phyloP scores from a whole-genome alignment of 2,797 vertebrate genomes.

The Neoniphon sammara region DNA sequence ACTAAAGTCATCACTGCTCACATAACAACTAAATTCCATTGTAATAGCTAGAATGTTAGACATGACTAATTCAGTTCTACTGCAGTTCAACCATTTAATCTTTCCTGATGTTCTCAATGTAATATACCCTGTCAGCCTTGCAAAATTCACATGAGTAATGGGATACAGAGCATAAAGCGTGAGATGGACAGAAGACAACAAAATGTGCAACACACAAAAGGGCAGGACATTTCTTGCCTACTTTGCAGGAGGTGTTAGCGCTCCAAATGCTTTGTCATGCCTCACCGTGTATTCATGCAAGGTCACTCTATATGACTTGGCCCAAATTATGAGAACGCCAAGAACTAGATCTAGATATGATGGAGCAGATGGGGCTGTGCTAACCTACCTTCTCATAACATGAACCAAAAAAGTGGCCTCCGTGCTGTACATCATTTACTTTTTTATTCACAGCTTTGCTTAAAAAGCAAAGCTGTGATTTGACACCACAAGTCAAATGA shows the following conservation, averaged over 20 bases:
- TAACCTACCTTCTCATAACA: neutral
- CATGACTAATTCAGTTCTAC: no score
- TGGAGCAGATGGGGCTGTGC: neutral
- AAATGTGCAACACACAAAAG: constrained; percentile 11
- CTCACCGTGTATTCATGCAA: constrained; percentile 31
- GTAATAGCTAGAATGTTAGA: neutral
- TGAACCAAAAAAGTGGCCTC: neutral
- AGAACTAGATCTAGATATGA: neutral
- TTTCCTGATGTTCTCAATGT: neutral
- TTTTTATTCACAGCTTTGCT: no score
- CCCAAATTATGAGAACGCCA: constrained; percentile 23
- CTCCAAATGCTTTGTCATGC: constrained; percentile 39
- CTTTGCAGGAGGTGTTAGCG: constrained; percentile 14
- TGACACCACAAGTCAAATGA: neutral
- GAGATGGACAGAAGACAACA: constrained; percentile 1
- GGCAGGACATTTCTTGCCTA: neutral
- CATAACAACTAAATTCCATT: no score
- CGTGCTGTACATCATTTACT: no score
- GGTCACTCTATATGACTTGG: constrained; percentile 43
- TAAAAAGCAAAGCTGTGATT: no score
- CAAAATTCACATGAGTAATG: neutral
- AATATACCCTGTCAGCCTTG: neutral
- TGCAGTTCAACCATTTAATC: no score
- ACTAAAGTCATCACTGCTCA: no score
- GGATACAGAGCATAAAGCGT: constrained; percentile 12